Conservation (phyloP, 64 coral and sea anemone species). For the Pachyseris speciosa region DNA sequence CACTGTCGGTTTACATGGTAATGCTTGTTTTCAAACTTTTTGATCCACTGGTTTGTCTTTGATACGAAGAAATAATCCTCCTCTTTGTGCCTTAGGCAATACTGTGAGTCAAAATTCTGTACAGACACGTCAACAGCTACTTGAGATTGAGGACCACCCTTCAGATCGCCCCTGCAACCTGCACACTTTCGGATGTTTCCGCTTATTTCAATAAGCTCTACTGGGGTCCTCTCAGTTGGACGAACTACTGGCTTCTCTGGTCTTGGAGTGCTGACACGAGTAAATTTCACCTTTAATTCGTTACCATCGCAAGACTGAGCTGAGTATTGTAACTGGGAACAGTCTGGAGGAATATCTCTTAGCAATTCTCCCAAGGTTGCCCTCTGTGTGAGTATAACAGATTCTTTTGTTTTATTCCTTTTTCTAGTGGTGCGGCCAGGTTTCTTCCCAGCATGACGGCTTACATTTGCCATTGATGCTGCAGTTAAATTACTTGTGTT, state of each 20-base stretch:
- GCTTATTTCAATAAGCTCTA: constrained; percentile 23
- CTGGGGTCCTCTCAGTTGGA: not conserved
- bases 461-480: constrained; percentile 8
- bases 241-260: constrained; percentile 8
- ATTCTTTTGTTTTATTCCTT: not conserved
- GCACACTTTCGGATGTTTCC: constrained; percentile 41
- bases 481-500: constrained; percentile 1
- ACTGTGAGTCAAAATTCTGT: not conserved
- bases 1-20: not conserved
- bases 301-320: no score
- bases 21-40: constrained; percentile 63
- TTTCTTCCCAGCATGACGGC: constrained; percentile 30
- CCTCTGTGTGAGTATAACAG: not conserved
- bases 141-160: not conserved
- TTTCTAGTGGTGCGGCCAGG: constrained; percentile 4
- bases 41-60: constrained; percentile 17
- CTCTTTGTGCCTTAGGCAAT: constrained; percentile 41
- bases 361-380: not conserved
- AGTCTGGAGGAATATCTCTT: no score
- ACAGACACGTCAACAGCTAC: no score
- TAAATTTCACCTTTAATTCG: not conserved
- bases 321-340: not conserved
- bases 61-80: constrained; percentile 2
- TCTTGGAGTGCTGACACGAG: not conserved
- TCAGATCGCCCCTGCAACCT: not conserved